These are phyloP conservation scores for Gymnoscopelus braueri DNA, from an alignment of 2,797 vertebrate species.

Conservation along the genomic window DNA sequence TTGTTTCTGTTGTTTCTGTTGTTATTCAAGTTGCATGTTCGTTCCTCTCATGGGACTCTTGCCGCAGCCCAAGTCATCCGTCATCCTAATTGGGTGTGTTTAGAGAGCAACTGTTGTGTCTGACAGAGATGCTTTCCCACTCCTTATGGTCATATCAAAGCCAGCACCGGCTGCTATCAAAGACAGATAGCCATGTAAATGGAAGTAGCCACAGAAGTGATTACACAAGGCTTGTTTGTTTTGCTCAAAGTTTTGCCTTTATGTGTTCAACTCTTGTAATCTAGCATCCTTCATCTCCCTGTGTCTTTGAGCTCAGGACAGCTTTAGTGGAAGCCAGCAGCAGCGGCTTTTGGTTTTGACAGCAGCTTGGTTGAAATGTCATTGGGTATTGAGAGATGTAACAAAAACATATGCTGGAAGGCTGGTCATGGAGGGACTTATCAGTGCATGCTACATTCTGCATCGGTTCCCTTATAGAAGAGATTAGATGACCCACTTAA, in stretches of 20 bases:
- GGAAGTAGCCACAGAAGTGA: constrained; percentile 61
- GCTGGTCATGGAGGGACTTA: not conserved
- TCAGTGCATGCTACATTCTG: not conserved
- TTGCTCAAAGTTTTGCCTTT: constrained; percentile 30
- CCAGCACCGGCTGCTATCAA: constrained; percentile 47
- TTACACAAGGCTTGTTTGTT: constrained; percentile 60
- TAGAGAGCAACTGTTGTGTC: constrained; percentile 72
- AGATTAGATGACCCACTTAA: not conserved
- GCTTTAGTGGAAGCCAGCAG: constrained; percentile 31
- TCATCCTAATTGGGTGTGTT: constrained; percentile 82
- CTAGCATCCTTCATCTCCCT: constrained; percentile 31
- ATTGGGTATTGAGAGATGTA: constrained; percentile 6
- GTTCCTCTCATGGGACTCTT: constrained; percentile 66
- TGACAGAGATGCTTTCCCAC: constrained; percentile 67
- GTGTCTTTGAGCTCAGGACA: constrained; percentile 22
- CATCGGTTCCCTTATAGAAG: not conserved
- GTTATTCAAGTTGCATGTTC: constrained; percentile 72
- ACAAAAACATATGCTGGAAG: constrained; percentile 6
- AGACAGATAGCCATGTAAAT: constrained; percentile 63
- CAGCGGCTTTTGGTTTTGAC: constrained; percentile 36
- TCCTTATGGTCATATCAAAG: constrained; percentile 73
- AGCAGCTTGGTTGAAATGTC: constrained; percentile 43
- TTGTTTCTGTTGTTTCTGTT: constrained; percentile 75
- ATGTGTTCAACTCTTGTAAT: constrained; percentile 47
- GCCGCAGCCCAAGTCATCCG: constrained; percentile 68